These are phyloP conservation scores for Catotricha subobsoleta DNA, from an alignment of 2,888 invertebrate species.

Conservation along the genomic window DNA sequence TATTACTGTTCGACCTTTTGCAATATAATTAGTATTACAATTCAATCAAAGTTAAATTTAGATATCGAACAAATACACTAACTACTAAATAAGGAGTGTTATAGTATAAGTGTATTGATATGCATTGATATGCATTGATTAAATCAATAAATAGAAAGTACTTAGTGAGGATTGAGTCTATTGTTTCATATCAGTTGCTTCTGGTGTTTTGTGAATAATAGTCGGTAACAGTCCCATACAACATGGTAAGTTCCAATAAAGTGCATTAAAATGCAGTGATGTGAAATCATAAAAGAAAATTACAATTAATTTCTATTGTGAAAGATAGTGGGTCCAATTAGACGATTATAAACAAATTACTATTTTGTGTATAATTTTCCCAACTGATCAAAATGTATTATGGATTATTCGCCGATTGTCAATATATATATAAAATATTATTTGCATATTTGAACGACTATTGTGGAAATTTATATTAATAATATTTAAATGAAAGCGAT, in stretches of 20 bases:
- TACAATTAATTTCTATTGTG: neutral
- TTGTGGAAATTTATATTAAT: no score
- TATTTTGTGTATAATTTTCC: no score
- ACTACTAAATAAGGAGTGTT: conserved; percentile 16
- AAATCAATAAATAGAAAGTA: conserved; percentile 4
- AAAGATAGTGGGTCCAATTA: no score
- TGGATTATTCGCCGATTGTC: no score
- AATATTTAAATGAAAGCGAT: no score
- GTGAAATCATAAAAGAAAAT: conserved; percentile 7
- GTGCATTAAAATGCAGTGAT: neutral
- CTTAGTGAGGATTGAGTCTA: neutral
- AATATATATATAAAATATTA: no score
- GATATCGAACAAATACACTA: conserved; percentile 16
- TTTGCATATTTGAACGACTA: no score
- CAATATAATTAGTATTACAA: conserved; percentile 1
- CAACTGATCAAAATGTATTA: no score
- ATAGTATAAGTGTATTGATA: conserved; percentile 12
- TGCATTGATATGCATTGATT: neutral
- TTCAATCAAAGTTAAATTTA: conserved; percentile 21
- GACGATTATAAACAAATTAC: no score
- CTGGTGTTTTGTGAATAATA: conserved; percentile 28
- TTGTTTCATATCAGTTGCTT: conserved; percentile 29
- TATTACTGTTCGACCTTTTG: no score
- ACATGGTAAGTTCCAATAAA: conserved; percentile 25
- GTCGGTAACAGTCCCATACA: conserved; percentile 19